Evolutionary conservation across 2,888 invertebrate species (phyloP), one percentile per base, ranked within the genome.

Genomic region (Drosophila paramelanica): DNA sequence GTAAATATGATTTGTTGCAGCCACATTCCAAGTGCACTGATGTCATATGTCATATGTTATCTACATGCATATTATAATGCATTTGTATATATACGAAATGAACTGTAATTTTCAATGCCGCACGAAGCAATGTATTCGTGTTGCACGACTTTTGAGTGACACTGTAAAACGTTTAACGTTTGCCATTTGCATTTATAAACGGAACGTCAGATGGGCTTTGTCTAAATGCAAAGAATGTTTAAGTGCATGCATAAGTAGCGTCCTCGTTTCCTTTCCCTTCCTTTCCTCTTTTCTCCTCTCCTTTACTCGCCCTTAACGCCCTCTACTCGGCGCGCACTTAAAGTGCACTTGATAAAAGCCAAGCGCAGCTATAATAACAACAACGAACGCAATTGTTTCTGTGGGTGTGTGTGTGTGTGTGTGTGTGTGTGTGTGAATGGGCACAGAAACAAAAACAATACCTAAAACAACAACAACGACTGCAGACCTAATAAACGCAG

Each of bases 301-400:
- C 33, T 2, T 17, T 1, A 17, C 2, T 13, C 31, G 11, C 13
- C 50, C 8, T 41, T 41, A 41, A 5, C 39, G 23, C 17, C 38
- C 43, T 23, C 13, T 11, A 27, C 42, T 23, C 17, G 33, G 27
- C n/a, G 17, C 51, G 60, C 65, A 67, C 77, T 81, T 81, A 78
- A 70, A 85, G 73, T 82, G 77, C 77, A 81, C 82, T 81, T 81
- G 81, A 85, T 73, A 73, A 65, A 75, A 66, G 52, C 60, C 66
- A 71, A 58, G 59, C 60, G 47, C 53, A 65, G 73, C 73, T 61
- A 70, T 45, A 69, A 60, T 38, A 51, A 69, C 67, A 76, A 59
- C 65, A 75, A 61, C 71, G 62, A 65, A 57, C 27, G 52, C 33
- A 42, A 25, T 42, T 58, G 60, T 27, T 71, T 41, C 49, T 51